Evolutionary conservation across 2,113 vertebrate genomes (phyloP).

Genomic region (Pristiophorus japonicus): DNA sequence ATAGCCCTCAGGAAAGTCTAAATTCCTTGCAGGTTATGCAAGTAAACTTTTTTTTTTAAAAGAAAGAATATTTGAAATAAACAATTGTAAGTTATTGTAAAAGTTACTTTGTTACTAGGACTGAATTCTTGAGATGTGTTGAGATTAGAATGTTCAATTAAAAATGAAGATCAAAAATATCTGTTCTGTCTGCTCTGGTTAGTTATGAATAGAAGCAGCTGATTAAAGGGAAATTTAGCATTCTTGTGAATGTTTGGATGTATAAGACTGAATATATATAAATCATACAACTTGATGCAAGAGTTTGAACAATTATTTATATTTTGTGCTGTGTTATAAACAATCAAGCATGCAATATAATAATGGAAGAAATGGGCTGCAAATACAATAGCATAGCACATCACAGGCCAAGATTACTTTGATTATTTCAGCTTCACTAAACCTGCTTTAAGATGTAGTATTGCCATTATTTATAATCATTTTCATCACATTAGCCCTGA

Average conservation of each 20-base stretch:
- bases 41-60: not conserved
- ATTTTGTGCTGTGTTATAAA: not conserved
- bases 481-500: not conserved
- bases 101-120: not conserved
- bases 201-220: not conserved
- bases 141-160: not conserved
- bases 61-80: not conserved
- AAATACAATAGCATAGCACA: not conserved
- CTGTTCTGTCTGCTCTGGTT: not conserved
- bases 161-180: not conserved
- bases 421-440: conserved; percentile 28
- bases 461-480: not conserved
- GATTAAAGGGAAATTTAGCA: not conserved
- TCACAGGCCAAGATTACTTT: not conserved
- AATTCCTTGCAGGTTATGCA: not conserved
- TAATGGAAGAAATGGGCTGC: not conserved
- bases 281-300: not conserved
- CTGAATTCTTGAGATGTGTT: not conserved
- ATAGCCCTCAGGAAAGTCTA: not conserved
- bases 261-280: not conserved
- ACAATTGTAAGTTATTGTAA: too few species aligned
- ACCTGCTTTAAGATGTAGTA: not conserved
- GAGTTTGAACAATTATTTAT: not conserved
- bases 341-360: not conserved
- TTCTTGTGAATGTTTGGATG: not conserved